Evolutionary conservation across 2,888 invertebrate genomes (phyloP), one percentile per base, ranked within the genome.

Genomic region (Hemicrepidius hirtus): DNA sequence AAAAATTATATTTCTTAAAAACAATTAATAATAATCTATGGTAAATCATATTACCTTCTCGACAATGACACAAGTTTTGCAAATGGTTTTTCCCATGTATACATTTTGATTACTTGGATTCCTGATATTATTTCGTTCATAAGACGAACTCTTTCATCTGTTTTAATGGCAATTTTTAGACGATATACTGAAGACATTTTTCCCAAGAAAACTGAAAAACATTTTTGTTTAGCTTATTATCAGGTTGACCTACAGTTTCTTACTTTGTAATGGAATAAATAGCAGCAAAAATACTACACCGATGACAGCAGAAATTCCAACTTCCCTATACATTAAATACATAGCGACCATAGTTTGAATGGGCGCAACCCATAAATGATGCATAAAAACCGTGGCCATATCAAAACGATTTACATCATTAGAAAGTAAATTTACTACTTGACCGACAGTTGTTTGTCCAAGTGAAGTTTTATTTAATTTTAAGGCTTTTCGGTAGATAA

Each of bases 381-480:
- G 94, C 20, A 95, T 86, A 84, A 95, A 95, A 63, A 95, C 87
- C 16, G 93, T 89, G 5, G 93, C 93, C 86, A 94, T 90, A 85
- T 97, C 97, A 85, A 97, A 96, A 69, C 96, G 91, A 81, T 95
- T 95, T 75, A 98, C 96, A 86, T 99, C 99, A 84, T 98, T 99
- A 0, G 98, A 97, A 70, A 99, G 88, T 12, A 98, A 90, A 85
- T 98, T 98, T 32, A 98, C 96, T 74, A 92, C 89, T 84, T 92
- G 92, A 3, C 92, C 92, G 35, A 89, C 88, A 0, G 95, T 95
- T 7, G 95, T 95, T 82, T 94, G 90, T 0, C 92, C 92, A 74
- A 96, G 82, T 0, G 96, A 93, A 0, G 91, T 90, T 84, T 92
- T 92, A 80, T 94, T 84, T 44, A 87, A 76, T 55, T 82, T 82